These are phyloP conservation scores for Pilophorus perplexus DNA, from an alignment of 2,888 invertebrate genomes.

Conservation along the genomic window DNA sequence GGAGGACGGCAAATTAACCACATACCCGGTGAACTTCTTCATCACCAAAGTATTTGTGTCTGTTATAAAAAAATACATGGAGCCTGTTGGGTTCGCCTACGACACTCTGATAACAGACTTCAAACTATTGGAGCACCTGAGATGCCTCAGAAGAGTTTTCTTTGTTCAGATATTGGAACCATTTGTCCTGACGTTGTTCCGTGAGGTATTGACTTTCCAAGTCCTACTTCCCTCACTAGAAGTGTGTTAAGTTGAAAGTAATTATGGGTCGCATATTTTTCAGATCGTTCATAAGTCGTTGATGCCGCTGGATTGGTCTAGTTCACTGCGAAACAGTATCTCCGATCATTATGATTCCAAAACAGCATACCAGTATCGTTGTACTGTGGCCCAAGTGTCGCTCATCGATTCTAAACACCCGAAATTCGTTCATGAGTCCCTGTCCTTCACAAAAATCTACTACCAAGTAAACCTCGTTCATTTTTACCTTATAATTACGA, in stretches of 20 bases:
- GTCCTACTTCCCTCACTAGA: no score
- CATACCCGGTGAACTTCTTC: constrained; percentile 12
- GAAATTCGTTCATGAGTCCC: constrained; percentile 21
- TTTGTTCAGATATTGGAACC: constrained; percentile 30
- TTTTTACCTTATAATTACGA: neutral
- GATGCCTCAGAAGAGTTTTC: constrained; percentile 14
- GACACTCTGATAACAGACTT: constrained; percentile 37
- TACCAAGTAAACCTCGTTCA: constrained; percentile 8
- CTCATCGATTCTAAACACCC: constrained; percentile 17
- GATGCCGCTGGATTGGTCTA: constrained; percentile 20
- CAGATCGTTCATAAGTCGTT: neutral
- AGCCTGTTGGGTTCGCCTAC: constrained; percentile 41
- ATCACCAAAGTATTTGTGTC: constrained; percentile 16
- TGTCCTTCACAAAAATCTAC: constrained; percentile 11
- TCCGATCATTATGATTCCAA: constrained; percentile 18
- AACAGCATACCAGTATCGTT: constrained; percentile 1
- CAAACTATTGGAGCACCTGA: constrained; percentile 39
- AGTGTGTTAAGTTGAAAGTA: neutral
- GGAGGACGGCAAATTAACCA: constrained; percentile 14
- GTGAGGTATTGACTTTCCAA: no score
- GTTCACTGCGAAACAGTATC: constrained; percentile 8
- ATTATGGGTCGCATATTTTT: neutral
- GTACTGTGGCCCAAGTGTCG: constrained; percentile 11
- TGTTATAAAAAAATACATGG: constrained; percentile 40
- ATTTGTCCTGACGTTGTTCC: constrained; percentile 14